A percentile compares a stretch with the other conserved stretches of the same genome.
Conservation (phyloP, 2,888 invertebrate species). For the Cataglyphis rosenhaueri region DNA sequence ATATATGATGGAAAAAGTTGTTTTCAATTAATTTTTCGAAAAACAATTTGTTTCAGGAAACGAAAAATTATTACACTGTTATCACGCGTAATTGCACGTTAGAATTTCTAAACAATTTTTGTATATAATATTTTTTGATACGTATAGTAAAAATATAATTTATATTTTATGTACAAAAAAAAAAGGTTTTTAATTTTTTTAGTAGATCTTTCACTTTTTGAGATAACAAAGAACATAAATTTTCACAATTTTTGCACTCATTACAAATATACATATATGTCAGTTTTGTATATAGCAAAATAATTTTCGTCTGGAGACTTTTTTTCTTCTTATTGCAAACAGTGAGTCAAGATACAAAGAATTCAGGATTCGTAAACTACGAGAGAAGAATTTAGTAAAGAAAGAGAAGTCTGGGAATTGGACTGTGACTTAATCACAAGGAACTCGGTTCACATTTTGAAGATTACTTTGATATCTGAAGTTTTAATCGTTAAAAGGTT, state of each 20-base stretch:
- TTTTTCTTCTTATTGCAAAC: background rate
- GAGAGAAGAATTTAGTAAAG: background rate
- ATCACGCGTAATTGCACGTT: background rate
- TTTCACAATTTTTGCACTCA: background rate
- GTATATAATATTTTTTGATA: background rate
- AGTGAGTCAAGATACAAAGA: background rate
- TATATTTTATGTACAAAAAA: background rate
- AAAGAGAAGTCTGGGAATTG: background rate
- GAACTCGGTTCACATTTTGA: conserved; percentile 1
- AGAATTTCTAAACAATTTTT: background rate
- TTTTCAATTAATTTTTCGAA: background rate
- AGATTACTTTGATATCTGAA: background rate
- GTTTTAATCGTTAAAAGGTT: background rate
- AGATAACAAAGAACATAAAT: background rate
- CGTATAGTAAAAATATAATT: background rate
- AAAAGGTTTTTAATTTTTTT: background rate
- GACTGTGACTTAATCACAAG: conserved; percentile 2
- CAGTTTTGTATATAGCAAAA: background rate
- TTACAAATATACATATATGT: background rate
- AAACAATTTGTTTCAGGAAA: background rate
- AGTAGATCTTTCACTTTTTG: background rate
- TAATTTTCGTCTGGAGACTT: background rate
- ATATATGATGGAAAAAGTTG: background rate
- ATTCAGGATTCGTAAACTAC: background rate
- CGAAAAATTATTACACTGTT: background rate